A percentile compares a stretch with the other conserved stretches of the same genome.
phyloP scores from a whole-genome alignment of 2,888 invertebrate species.

The Drosophila neonasuta region DNA sequence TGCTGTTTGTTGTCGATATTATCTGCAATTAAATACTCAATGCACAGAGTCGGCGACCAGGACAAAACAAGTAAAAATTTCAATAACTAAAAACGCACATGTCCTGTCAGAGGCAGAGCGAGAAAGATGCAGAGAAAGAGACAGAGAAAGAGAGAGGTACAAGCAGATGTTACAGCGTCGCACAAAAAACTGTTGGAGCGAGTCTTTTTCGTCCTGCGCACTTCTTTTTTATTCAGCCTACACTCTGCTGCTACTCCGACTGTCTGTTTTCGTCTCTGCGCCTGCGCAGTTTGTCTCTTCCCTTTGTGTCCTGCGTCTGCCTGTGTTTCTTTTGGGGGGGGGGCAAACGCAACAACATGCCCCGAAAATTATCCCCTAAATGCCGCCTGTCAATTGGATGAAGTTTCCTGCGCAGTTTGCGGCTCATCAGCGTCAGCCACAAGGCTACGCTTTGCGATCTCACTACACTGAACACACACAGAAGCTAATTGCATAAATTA shows the following conservation, averaged over 20 bases:
- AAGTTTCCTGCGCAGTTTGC: conserved; percentile 75
- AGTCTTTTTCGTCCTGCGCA: conserved; percentile 55
- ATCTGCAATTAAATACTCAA: conserved; percentile 79
- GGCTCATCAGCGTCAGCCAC: conserved; percentile 72
- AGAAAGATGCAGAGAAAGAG: conserved; percentile 7
- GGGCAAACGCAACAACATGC: conserved; percentile 58
- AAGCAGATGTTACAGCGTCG: conserved; percentile 50
- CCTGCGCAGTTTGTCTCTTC: conserved; percentile 31
- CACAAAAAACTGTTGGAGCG: conserved; percentile 71
- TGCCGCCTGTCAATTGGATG: conserved; percentile 70
- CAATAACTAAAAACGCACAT: conserved; percentile 78
- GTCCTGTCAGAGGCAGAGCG: conserved; percentile 49
- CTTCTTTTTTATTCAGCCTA: conserved; percentile 42
- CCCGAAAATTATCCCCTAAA: conserved; percentile 76
- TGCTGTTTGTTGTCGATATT: conserved; percentile 73
- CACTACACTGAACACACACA: conserved; percentile 26
- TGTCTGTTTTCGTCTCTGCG: conserved; percentile 13
- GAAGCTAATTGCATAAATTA: background rate
- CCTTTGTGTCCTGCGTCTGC: conserved; percentile 13
- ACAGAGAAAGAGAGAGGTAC: conserved; percentile 7
- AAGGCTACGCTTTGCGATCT: conserved; percentile 18
- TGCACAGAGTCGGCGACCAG: conserved; percentile 63
- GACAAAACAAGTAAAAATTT: conserved; percentile 78
- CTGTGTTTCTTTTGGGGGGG: conserved; percentile 24
- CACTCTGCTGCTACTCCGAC: conserved; percentile 31